These are phyloP conservation scores for Notocelia uddmanniana DNA, from an alignment of 2,888 invertebrate species.

Conservation along the genomic window DNA sequence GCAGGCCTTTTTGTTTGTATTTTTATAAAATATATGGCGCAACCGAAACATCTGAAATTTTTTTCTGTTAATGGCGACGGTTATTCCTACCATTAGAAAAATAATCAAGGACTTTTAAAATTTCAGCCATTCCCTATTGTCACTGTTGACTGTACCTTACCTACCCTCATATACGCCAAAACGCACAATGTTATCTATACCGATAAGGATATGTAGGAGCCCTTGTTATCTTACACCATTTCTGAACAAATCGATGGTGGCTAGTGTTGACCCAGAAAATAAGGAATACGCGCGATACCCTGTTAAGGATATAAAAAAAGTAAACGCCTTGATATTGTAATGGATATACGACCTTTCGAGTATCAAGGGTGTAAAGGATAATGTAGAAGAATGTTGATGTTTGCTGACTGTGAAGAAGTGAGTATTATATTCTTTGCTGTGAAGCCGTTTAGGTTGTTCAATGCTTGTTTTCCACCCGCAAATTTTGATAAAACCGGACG, in stretches of 20 bases:
- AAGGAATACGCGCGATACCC: conserved; percentile 33
- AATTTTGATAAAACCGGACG: too few species aligned
- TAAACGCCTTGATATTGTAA: background rate
- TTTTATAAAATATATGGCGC: too few species aligned
- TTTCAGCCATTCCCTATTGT: too few species aligned
- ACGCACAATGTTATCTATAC: conserved; percentile 2
- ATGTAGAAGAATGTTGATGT: conserved; percentile 5
- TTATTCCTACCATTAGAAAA: too few species aligned
- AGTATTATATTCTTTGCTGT: too few species aligned
- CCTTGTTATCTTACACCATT: conserved; percentile 28
- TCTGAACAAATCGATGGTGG: conserved; percentile 17
- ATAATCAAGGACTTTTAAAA: too few species aligned
- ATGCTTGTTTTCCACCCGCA: too few species aligned
- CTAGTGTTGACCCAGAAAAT: conserved; percentile 46
- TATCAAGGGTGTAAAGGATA: background rate
- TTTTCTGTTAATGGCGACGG: too few species aligned
- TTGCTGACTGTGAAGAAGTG: background rate
- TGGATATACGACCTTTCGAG: background rate
- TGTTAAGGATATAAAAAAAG: background rate
- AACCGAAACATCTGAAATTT: too few species aligned
- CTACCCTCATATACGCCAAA: background rate
- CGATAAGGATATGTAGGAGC: conserved; percentile 20
- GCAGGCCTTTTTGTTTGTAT: too few species aligned
- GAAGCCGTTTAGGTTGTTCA: background rate
- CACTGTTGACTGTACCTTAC: background rate